Conservation (phyloP, 2,797 vertebrate species). For the Nannoperca obscura region DNA sequence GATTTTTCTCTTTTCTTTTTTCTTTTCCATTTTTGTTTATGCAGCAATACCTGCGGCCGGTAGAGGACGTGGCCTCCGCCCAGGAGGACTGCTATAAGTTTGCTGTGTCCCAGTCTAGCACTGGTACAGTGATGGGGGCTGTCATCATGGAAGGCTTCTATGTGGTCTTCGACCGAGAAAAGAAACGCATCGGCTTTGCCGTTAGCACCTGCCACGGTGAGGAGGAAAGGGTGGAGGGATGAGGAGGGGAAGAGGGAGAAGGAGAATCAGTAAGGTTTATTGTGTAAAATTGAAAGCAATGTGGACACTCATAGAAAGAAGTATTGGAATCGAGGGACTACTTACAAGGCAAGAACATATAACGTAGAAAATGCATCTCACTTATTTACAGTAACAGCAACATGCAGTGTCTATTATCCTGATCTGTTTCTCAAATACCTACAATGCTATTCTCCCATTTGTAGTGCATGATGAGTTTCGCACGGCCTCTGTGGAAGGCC, state of each 20-base stretch:
- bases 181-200: constrained; percentile 95
- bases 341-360: neutral
- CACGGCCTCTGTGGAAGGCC: constrained; percentile 92
- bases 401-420: neutral
- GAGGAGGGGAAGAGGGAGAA: neutral
- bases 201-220: constrained; percentile 97
- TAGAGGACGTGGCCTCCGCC: constrained; percentile 96
- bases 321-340: neutral
- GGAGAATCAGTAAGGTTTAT: neutral
- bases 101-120: constrained; percentile 97
- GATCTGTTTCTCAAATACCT: neutral
- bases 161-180: constrained; percentile 95
- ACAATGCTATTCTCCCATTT: neutral
- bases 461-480: constrained; percentile 95
- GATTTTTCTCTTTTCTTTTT: neutral
- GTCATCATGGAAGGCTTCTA: constrained; percentile 99
- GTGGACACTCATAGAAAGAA: neutral
- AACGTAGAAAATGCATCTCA: neutral
- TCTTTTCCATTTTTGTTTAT: neutral
- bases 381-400: neutral
- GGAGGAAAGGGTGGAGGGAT: constrained; percentile 69
- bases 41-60: constrained; percentile 97
- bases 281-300: neutral
- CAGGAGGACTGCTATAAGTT: constrained; percentile 99
- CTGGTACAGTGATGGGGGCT: constrained; percentile 97